Conservation (phyloP, 1,140 invertebrate species). For the Brachionus plicatilis region DNA sequence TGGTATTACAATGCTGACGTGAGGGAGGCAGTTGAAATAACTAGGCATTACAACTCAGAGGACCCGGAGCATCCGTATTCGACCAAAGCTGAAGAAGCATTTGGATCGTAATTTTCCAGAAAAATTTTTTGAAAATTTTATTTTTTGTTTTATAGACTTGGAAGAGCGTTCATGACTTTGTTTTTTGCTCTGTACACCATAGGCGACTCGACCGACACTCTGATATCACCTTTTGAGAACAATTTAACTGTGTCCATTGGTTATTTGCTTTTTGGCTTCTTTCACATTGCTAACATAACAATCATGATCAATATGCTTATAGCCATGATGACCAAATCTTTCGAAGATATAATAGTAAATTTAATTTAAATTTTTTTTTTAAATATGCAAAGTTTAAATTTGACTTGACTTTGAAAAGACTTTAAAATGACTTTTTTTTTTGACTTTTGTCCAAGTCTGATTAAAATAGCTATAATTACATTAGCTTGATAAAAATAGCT, state of each 20-base stretch:
- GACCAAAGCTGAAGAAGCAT: not conserved
- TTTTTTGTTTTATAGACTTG: conserved; percentile 48
- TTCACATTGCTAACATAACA: conserved; percentile 57
- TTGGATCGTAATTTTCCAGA: conserved; percentile 12
- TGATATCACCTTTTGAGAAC: conserved; percentile 55
- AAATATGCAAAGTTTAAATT: no score
- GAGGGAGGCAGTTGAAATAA: conserved; percentile 49
- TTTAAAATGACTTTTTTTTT: no score
- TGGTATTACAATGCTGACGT: conserved; percentile 55
- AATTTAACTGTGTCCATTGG: conserved; percentile 42
- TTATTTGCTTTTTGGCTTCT: conserved; percentile 55
- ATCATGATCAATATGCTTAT: conserved; percentile 61
- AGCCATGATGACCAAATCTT: conserved; percentile 60
- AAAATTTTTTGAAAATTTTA: not conserved
- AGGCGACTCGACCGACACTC: conserved; percentile 63
- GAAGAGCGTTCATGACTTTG: conserved; percentile 64
- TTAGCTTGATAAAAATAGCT: no score
- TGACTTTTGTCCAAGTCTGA: no score
- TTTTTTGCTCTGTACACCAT: conserved; percentile 73
- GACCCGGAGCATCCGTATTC: not conserved
- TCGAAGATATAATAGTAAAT: conserved; percentile 49
- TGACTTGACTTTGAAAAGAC: no score
- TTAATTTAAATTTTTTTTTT: no score
- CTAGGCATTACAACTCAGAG: conserved; percentile 39
- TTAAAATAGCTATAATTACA: no score